Evolutionary conservation across 2,888 invertebrate species (phyloP), one percentile per base, ranked within the genome.

Genomic region (Callinectes sapidus): DNA sequence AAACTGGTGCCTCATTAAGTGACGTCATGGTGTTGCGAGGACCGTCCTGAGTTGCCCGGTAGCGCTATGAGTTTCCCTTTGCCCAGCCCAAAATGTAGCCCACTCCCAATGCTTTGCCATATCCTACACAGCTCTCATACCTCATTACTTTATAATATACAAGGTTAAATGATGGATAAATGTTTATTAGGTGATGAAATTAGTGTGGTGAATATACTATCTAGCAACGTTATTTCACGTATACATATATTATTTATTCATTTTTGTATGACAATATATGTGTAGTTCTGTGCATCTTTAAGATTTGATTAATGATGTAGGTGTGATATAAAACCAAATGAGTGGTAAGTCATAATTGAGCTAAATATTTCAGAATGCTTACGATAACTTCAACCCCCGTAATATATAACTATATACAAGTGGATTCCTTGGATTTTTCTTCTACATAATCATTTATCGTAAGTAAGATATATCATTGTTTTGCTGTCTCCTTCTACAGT

Each of bases 1-100:
- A 94, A 94, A 94, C 94, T 94, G 88, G 92, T 77, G 61, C 89
- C 91, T 91, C 94, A 93, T 93, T 92, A 91, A 16, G 87, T 94
- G 94, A 94, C 94, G 94, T 94, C 94, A 94, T 88, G 71, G 94
- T 90, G 94, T 94, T 94, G 92, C 92, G 91, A 89, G 94, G 86
- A 90, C 94, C 28, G 91, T 91, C 87, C 90, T 14, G 54, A 14
- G 10, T 28, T 71, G 90, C 90, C 87, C 55, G n/a, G 23, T 55
- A n/a, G 18, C 87, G 48, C 87, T 48, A 55, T 8, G 42, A 55
- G 89, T n/a, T 81, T 16, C 81, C 81, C 18, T 32, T 32, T 32
- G 32, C 32, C 16, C 32, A 81, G 81, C 81, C 81, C 81, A 81
- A 81, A 81, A 81, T 6, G 23, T 61, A 61, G 61, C 61, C 61